phyloP scores from a whole-genome alignment of 2,888 invertebrate genomes.

The Lobophora halterata region DNA sequence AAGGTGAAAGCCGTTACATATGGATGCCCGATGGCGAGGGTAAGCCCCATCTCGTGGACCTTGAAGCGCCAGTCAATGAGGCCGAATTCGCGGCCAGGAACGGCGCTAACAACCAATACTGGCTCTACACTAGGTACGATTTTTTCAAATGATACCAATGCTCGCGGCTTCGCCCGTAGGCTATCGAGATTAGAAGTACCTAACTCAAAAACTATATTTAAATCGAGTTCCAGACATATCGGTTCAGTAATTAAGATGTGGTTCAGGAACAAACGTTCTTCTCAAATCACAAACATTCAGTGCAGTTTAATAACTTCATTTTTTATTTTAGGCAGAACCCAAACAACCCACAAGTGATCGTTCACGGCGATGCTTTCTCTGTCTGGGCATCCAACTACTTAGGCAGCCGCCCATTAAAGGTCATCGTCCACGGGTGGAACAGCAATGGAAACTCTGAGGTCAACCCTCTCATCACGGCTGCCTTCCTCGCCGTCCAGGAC shows the following conservation, averaged over 20 bases:
- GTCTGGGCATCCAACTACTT: slow-evolving; percentile 48
- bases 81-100: slow-evolving; percentile 39
- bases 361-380: slow-evolving; percentile 47
- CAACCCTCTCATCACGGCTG: slow-evolving; percentile 47
- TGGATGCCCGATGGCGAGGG: slow-evolving; percentile 71
- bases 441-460: slow-evolving; percentile 47
- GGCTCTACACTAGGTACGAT: slow-evolving; percentile 54
- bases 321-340: slow-evolving; percentile 45
- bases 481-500: slow-evolving; percentile 53
- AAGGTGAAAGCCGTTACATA: slow-evolving; percentile 65
- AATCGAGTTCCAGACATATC: no score
- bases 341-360: slow-evolving; percentile 46
- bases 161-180: no score
- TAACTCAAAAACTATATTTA: no score
- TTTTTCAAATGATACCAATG: background rate
- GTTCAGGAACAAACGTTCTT: no score
- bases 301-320: background rate
- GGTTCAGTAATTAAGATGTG: no score
- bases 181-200: no score
- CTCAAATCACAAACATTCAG: background rate
- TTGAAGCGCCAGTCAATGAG: slow-evolving; percentile 46
- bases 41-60: slow-evolving; percentile 54
- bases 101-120: slow-evolving; percentile 60
- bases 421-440: slow-evolving; percentile 64
- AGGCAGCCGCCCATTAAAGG: slow-evolving; percentile 42